These are phyloP conservation scores for Plusia festucae DNA, from an alignment of 2,888 invertebrate genomes.

Conservation along the genomic window DNA sequence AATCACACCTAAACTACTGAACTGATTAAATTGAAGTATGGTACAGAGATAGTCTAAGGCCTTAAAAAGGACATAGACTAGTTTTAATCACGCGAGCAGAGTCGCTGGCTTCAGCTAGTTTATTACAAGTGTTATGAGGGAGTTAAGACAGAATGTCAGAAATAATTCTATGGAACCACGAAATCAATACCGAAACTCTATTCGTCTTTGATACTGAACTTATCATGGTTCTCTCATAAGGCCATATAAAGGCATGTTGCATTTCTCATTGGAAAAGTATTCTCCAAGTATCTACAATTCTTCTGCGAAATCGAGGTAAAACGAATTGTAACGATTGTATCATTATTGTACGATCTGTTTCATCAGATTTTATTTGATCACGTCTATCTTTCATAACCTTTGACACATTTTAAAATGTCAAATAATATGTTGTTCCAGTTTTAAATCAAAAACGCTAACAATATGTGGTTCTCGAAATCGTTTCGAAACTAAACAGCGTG, in stretches of 20 bases:
- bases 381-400: background rate
- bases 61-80: no score
- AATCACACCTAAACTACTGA: no score
- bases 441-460: slow-evolving; percentile 11
- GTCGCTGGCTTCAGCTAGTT: no score
- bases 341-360: background rate
- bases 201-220: background rate
- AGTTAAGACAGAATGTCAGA: no score
- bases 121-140: no score
- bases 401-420: background rate
- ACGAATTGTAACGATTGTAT: background rate
- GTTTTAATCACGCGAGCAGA: no score
- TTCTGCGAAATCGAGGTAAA: background rate
- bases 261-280: no score
- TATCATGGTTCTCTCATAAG: background rate
- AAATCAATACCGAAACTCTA: background rate
- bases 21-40: no score
- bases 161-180: no score
- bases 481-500: slow-evolving; percentile 45
- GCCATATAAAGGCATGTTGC: background rate
- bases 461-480: slow-evolving; percentile 27
- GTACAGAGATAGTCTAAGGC: no score
- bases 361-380: background rate
- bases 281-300: background rate
- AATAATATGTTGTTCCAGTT: slow-evolving; percentile 19